phyloP scores from a whole-genome alignment of 2,888 invertebrate genomes.

The Drosophila colorata region DNA sequence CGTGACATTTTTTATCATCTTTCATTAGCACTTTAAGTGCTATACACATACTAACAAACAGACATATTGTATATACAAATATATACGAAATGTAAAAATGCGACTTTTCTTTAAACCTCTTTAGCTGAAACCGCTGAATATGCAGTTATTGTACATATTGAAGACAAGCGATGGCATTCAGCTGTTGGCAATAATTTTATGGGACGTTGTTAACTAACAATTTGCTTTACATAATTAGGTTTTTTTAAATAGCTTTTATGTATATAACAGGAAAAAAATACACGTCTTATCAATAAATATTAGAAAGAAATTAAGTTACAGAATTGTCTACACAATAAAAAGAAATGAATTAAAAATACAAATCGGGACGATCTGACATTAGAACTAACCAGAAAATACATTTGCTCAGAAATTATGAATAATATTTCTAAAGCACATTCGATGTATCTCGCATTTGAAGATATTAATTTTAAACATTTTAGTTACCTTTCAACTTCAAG shows the following conservation, averaged over 20 bases:
- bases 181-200: neutral
- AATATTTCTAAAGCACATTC: too few relatives aligned
- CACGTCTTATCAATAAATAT: too few relatives aligned
- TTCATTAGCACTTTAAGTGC: constrained; percentile 48
- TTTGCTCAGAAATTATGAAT: too few relatives aligned
- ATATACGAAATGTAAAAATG: constrained; percentile 7
- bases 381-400: too few relatives aligned
- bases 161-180: neutral
- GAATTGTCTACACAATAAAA: too few relatives aligned
- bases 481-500: too few relatives aligned
- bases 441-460: too few relatives aligned
- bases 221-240: neutral
- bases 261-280: neutral
- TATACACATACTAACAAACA: constrained; percentile 12
- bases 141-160: constrained; percentile 8
- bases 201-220: neutral
- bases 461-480: too few relatives aligned
- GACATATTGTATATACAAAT: constrained; percentile 4
- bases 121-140: constrained; percentile 26
- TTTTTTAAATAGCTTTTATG: neutral
- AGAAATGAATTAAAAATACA: too few relatives aligned
- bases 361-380: too few relatives aligned
- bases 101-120: constrained; percentile 35
- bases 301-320: too few relatives aligned
- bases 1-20: constrained; percentile 73